Percentiles rank a stretch among this genome's conserved stretches.
Conservation (phyloP, 1,140 invertebrate genomes). For the Doryteuthis pealeii region DNA sequence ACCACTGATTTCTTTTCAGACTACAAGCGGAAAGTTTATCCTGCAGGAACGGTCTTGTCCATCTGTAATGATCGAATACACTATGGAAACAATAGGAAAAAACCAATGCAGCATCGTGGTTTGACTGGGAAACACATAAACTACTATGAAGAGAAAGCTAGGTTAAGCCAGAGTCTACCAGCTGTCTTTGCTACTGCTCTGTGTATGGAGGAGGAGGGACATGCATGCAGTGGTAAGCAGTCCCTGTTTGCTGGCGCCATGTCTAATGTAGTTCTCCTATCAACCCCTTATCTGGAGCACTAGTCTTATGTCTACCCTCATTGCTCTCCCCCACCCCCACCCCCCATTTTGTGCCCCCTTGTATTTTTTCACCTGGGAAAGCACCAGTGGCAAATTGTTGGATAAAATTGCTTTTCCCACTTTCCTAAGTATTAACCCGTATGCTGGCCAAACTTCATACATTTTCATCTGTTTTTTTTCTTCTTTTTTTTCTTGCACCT, state of each 20-base stretch:
- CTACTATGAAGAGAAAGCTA: neutral
- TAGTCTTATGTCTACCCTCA: too few relatives aligned
- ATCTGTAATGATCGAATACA: neutral
- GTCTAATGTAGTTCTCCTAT: neutral
- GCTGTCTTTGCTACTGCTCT: neutral
- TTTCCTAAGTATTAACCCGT: too few relatives aligned
- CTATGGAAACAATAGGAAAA: neutral
- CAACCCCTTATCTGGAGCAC: too few relatives aligned
- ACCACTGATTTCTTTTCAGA: constrained; percentile 8
- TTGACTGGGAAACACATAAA: neutral
- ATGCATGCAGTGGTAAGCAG: neutral
- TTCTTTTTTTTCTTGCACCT: too few relatives aligned
- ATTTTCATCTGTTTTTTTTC: too few relatives aligned
- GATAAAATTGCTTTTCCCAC: too few relatives aligned
- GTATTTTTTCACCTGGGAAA: too few relatives aligned
- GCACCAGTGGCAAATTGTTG: too few relatives aligned
- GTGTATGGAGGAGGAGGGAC: neutral
- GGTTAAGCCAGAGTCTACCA: constrained; percentile 6
- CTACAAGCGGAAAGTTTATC: neutral
- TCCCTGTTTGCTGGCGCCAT: constrained; percentile 3
- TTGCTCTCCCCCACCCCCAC: too few relatives aligned
- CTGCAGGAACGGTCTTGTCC: neutral
- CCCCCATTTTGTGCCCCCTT: too few relatives aligned
- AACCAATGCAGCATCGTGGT: neutral
- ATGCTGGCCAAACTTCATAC: too few relatives aligned